Conservation (phyloP, 2,113 vertebrate genomes). For the Martes martes region DNA sequence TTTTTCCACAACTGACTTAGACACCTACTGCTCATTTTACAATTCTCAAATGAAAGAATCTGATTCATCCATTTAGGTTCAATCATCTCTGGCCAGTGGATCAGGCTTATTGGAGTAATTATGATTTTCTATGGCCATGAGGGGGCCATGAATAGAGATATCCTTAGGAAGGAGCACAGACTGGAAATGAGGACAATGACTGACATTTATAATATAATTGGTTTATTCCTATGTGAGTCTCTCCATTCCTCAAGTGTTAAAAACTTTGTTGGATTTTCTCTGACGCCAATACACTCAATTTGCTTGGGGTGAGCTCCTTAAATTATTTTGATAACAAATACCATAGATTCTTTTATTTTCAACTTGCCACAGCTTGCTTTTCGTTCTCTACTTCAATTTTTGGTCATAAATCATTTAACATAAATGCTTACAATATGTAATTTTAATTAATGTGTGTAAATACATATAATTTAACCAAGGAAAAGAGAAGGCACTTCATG, state of each 20-base stretch:
- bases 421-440: background rate
- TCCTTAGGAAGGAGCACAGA: background rate
- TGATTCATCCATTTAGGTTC: background rate
- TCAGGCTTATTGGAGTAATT: background rate
- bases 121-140: background rate
- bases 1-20: background rate
- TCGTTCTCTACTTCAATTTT: background rate
- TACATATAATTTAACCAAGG: background rate
- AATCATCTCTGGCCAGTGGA: background rate
- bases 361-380: background rate
- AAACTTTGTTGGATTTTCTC: background rate
- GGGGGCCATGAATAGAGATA: background rate
- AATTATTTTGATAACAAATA: constrained; percentile 7
- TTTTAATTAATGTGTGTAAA: background rate
- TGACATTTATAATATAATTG: background rate
- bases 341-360: constrained; percentile 1
- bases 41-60: background rate
- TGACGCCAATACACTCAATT: background rate
- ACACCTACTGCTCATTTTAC: background rate
- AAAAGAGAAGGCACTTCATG: background rate
- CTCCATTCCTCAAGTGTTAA: background rate
- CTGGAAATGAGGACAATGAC: background rate
- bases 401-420: background rate
- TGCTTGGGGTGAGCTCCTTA: background rate
- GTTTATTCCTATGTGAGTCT: background rate